Evolutionary conservation across 1,140 invertebrate genomes (phyloP).

Genomic region (Leptopilina boulardi): DNA sequence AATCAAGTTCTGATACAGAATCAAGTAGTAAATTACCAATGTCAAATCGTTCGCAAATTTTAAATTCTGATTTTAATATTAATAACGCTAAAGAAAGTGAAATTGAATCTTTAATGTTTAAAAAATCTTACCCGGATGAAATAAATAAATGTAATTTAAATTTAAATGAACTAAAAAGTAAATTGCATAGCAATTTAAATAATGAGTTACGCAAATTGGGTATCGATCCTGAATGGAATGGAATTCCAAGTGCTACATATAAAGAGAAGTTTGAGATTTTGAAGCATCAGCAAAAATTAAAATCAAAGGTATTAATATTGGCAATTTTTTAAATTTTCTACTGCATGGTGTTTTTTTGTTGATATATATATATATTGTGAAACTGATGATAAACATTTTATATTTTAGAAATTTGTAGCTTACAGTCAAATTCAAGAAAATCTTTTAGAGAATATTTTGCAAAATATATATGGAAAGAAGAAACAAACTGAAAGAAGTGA

Average conservation of each 20-base stretch:
- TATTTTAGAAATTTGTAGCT: slow-evolving; percentile 75
- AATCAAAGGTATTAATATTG: slow-evolving; percentile 71
- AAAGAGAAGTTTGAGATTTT: slow-evolving; percentile 75
- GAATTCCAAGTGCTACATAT: slow-evolving; percentile 74
- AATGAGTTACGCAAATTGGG: slow-evolving; percentile 75
- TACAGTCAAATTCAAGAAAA: slow-evolving; percentile 75
- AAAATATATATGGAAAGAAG: slow-evolving; percentile 61
- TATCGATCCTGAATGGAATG: slow-evolving; percentile 77
- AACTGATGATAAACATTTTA: slow-evolving; percentile 42
- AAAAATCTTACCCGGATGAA: not conserved
- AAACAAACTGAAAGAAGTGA: slow-evolving; percentile 52
- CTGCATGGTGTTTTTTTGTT: too few relatives aligned
- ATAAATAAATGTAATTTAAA: slow-evolving; percentile 34
- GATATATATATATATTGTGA: slow-evolving; percentile 35
- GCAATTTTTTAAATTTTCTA: slow-evolving; percentile 1
- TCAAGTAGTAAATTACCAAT: slow-evolving; percentile 39
- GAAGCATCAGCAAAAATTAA: slow-evolving; percentile 75
- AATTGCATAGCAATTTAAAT: slow-evolving; percentile 61
- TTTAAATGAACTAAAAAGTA: slow-evolving; percentile 53
- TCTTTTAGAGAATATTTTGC: slow-evolving; percentile 74
- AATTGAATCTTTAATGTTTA: not conserved
- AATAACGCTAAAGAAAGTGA: not conserved
- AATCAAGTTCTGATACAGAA: slow-evolving; percentile 45
- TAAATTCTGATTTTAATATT: slow-evolving; percentile 36
- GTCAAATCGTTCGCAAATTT: slow-evolving; percentile 44